Conservation (phyloP, 2,113 vertebrate species). For the Siniperca chuatsi region DNA sequence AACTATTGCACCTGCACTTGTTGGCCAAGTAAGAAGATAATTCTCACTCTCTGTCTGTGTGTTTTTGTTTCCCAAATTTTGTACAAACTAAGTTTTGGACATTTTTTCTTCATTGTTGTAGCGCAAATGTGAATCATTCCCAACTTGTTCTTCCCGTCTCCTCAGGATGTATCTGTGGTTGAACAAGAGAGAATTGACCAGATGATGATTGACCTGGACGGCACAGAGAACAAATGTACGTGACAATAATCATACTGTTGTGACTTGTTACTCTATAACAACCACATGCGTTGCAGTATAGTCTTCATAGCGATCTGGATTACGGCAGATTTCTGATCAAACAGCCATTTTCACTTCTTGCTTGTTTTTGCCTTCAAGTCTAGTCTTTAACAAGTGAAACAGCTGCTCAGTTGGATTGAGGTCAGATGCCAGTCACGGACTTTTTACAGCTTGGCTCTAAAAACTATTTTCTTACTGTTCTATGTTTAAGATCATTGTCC, state of each 20-base stretch:
- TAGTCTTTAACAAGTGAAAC: no score
- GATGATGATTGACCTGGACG: slow-evolving; percentile 96
- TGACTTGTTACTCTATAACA: background rate
- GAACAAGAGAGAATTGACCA: slow-evolving; percentile 96
- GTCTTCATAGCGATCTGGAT: background rate
- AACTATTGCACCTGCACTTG: slow-evolving; percentile 92
- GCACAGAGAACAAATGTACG: slow-evolving; percentile 97
- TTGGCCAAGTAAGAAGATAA: slow-evolving; percentile 90
- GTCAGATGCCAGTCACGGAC: background rate
- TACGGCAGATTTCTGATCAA: background rate
- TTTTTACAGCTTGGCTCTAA: background rate
- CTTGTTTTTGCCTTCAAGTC: background rate
- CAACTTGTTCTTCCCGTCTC: slow-evolving; percentile 1
- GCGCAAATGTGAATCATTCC: background rate
- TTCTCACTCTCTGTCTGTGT: background rate
- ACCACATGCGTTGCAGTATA: background rate
- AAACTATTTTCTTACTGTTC: background rate
- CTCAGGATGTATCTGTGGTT: slow-evolving; percentile 89
- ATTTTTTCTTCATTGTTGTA: background rate
- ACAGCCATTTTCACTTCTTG: background rate
- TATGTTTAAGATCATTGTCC: background rate
- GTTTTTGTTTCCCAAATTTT: background rate
- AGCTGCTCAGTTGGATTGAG: background rate
- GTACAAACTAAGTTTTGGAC: background rate
- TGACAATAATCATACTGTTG: background rate